phyloP scores from a whole-genome alignment of 2,888 invertebrate genomes.

The Apocheima hispidaria region DNA sequence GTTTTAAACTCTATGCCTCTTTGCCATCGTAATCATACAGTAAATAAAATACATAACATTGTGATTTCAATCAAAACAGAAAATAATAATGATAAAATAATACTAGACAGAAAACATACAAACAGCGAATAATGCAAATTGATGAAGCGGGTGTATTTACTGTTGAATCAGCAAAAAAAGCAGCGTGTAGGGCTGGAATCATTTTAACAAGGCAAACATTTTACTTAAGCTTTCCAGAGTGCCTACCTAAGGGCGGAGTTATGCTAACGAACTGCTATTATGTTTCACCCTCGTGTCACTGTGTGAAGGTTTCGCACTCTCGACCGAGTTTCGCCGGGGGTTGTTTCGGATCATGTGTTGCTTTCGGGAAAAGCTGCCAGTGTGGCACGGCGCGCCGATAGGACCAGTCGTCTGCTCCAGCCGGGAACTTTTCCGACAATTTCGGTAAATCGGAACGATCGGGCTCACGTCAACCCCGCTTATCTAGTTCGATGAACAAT shows the following conservation, averaged over 20 bases:
- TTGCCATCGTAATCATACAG: no score
- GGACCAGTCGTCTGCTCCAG: constrained; percentile 56
- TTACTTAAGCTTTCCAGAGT: constrained; percentile 64
- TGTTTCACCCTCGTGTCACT: constrained; percentile 80
- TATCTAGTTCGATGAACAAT: constrained; percentile 61
- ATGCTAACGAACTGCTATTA: constrained; percentile 84
- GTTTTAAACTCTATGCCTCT: no score
- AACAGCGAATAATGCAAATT: constrained; percentile 20
- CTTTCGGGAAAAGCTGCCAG: constrained; percentile 71
- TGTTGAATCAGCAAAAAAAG: constrained; percentile 54
- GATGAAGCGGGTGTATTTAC: constrained; percentile 27
- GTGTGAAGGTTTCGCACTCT: constrained; percentile 84
- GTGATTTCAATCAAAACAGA: background rate
- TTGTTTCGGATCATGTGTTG: constrained; percentile 82
- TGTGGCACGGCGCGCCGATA: constrained; percentile 60
- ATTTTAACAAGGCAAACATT: constrained; percentile 78
- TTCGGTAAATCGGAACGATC: constrained; percentile 37
- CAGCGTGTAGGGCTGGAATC: constrained; percentile 60
- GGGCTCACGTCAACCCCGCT: constrained; percentile 51
- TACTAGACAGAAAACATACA: background rate
- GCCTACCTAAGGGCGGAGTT: constrained; percentile 64
- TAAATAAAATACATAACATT: background rate
- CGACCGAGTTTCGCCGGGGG: constrained; percentile 80
- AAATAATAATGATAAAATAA: background rate
- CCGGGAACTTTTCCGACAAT: constrained; percentile 30